These are phyloP conservation scores for Camelus bactrianus DNA, from an alignment of 2,113 vertebrate genomes.

Conservation along the genomic window DNA sequence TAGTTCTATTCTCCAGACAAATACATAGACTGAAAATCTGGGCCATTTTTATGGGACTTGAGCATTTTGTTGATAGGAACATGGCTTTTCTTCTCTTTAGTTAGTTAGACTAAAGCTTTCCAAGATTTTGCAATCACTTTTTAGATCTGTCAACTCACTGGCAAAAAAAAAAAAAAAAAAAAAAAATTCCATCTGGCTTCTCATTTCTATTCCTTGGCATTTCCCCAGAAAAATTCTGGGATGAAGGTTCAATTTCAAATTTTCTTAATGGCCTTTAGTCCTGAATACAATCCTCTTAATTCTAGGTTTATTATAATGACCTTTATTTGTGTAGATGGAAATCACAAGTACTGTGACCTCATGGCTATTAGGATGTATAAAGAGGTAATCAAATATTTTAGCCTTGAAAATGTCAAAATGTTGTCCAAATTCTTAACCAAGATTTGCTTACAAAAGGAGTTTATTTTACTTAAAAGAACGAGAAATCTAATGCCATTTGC, in stretches of 20 bases:
- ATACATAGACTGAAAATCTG: not conserved
- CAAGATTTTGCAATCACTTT: slow-evolving; percentile 37
- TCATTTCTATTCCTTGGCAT: slow-evolving; percentile 43
- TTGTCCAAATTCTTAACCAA: slow-evolving; percentile 29
- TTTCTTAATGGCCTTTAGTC: not conserved
- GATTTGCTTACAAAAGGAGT: not conserved
- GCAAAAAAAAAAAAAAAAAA: slow-evolving; percentile 31
- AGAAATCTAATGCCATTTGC: slow-evolving; percentile 26
- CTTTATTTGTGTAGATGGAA: slow-evolving; percentile 40
- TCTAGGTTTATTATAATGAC: slow-evolving; percentile 48
- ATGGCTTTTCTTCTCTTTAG: slow-evolving; percentile 6
- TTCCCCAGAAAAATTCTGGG: slow-evolving; percentile 24
- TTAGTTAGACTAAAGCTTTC: slow-evolving; percentile 2
- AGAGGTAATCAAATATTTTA: not conserved
- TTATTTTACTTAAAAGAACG: not conserved
- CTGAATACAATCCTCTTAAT: not conserved
- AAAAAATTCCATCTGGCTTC: slow-evolving; percentile 10
- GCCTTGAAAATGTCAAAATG: slow-evolving; percentile 40
- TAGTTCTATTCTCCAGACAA: not conserved
- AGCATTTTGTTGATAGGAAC: slow-evolving; percentile 35
- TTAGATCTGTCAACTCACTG: slow-evolving; percentile 52
- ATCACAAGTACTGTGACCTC: not conserved
- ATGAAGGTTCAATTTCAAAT: not conserved
- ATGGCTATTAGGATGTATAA: not conserved
- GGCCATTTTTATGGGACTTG: not conserved